Conservation (phyloP, 2,797 vertebrate species). For the Siniperca scherzeri region DNA sequence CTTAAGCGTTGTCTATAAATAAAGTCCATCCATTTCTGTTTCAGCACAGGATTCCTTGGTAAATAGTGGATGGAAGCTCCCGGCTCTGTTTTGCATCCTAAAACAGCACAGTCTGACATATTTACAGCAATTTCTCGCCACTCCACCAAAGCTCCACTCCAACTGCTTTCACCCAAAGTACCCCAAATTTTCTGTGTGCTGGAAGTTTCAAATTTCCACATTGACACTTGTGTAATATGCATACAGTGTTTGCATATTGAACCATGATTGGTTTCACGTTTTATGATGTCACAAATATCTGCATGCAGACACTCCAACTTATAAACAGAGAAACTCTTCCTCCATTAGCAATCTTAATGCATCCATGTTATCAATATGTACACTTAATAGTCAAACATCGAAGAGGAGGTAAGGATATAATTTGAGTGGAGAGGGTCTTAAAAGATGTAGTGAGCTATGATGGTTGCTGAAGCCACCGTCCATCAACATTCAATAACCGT, state of each 20-base stretch:
- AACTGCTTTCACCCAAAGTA: background rate
- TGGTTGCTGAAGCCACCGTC: background rate
- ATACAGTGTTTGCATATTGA: background rate
- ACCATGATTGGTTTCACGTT: background rate
- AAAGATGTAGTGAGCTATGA: background rate
- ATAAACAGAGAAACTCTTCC: background rate
- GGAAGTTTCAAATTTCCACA: conserved; percentile 11
- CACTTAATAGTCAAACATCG: background rate
- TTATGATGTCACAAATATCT: conserved; percentile 28
- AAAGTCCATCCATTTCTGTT: conserved; percentile 24
- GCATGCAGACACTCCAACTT: background rate
- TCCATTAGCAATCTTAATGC: background rate
- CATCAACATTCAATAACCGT: background rate
- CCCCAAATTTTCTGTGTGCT: background rate
- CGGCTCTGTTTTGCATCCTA: conserved; percentile 17
- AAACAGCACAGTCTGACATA: conserved; percentile 21
- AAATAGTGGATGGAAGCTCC: conserved; percentile 13
- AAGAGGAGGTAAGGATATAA: background rate
- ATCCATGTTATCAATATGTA: background rate
- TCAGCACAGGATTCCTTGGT: conserved; percentile 8
- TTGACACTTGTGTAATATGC: background rate
- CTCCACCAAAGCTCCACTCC: background rate
- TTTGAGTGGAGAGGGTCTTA: background rate
- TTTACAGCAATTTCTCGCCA: background rate
- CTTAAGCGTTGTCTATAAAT: background rate